Evolutionary conservation across 2,888 invertebrate genomes (phyloP).

Genomic region (Lasioglossum oenotherae): DNA sequence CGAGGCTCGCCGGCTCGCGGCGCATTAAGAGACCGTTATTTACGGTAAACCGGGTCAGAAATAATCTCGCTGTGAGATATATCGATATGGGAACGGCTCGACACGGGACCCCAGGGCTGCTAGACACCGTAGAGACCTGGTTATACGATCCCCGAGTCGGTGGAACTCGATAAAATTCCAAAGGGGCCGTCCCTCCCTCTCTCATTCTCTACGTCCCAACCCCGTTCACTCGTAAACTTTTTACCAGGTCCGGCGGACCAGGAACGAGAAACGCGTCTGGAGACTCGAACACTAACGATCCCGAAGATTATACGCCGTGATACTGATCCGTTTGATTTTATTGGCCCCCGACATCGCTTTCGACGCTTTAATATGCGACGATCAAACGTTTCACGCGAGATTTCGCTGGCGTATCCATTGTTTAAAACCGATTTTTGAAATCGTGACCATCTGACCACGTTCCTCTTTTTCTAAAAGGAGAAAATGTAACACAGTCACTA

Average conservation of each 20-base stretch:
- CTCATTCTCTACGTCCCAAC: neutral
- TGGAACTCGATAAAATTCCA: slow-evolving; percentile 4
- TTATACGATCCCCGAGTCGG: neutral
- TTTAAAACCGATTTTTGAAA: too few relatives aligned
- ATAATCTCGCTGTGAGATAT: slow-evolving; percentile 21
- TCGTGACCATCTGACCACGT: too few relatives aligned
- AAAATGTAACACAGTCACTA: too few relatives aligned
- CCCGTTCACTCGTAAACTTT: neutral
- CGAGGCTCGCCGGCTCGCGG: neutral
- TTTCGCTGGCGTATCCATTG: too few relatives aligned
- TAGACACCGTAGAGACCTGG: slow-evolving; percentile 1
- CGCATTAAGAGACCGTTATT: slow-evolving; percentile 39
- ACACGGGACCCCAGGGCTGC: slow-evolving; percentile 2
- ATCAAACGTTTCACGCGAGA: neutral
- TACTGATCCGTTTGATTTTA: neutral
- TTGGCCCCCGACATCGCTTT: neutral
- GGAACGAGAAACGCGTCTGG: neutral
- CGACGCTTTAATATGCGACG: neutral
- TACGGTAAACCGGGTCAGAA: slow-evolving; percentile 21
- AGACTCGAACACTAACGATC: neutral
- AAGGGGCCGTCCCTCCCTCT: neutral
- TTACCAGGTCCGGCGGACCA: neutral
- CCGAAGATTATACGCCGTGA: neutral
- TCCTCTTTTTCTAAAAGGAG: too few relatives aligned
- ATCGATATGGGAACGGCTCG: slow-evolving; percentile 13